Percentiles rank a stretch among this genome's conserved stretches.
Conservation (phyloP, 2,113 vertebrate species). For the Illadopsis cleaveri region DNA sequence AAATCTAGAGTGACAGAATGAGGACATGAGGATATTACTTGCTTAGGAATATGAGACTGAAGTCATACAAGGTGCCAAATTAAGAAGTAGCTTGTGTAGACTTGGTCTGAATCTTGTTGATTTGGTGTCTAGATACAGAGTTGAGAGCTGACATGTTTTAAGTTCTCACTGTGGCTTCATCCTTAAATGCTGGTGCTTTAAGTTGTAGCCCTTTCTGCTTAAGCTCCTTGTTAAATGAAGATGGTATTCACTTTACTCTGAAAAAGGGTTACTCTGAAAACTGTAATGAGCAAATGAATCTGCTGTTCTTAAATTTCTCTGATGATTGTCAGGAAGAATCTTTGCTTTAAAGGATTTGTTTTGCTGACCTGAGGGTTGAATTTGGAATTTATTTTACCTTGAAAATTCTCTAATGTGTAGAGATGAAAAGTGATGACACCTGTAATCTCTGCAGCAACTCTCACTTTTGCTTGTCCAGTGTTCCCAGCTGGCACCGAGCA, state of each 20-base stretch:
- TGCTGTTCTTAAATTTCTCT: neutral
- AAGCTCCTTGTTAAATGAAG: neutral
- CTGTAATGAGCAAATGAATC: neutral
- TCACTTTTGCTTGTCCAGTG: neutral
- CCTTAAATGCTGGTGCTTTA: neutral
- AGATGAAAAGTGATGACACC: neutral
- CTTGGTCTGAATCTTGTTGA: neutral
- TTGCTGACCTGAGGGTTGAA: neutral
- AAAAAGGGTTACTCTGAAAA: neutral
- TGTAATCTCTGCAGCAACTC: neutral
- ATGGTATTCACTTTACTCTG: neutral
- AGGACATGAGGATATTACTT: neutral
- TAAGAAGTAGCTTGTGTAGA: neutral
- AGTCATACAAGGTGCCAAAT: neutral
- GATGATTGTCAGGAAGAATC: neutral
- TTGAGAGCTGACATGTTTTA: neutral
- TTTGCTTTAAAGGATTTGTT: neutral
- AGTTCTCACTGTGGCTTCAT: neutral
- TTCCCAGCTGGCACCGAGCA: neutral
- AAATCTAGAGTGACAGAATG: constrained; percentile 44
- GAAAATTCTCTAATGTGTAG: neutral
- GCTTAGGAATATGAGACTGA: neutral
- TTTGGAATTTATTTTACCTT: neutral
- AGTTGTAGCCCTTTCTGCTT: neutral
- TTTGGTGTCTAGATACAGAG: neutral